phyloP scores from a whole-genome alignment of 2,797 vertebrate species.

The Pipistrellus pipistrellus region DNA sequence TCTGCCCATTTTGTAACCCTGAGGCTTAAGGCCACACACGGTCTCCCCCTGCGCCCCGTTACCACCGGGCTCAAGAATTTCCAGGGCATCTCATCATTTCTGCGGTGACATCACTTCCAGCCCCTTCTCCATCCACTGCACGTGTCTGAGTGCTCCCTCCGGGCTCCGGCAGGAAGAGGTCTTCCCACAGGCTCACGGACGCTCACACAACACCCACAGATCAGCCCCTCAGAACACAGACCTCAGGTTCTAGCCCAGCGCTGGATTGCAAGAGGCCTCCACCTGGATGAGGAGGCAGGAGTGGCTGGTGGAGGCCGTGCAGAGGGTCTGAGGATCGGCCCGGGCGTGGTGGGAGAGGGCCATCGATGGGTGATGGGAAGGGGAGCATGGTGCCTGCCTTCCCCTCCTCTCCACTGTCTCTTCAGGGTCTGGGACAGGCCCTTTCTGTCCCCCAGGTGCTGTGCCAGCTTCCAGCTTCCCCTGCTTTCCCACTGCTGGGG shows the following conservation, averaged over 20 bases:
- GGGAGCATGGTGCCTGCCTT: background rate
- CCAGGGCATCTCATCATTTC: background rate
- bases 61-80: background rate
- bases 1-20: background rate
- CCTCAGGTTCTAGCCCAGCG: background rate
- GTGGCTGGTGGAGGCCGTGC: background rate
- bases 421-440: background rate
- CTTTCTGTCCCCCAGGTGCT: slow-evolving; percentile 58
- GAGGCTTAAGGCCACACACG: background rate
- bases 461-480: slow-evolving; percentile 61
- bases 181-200: background rate
- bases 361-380: background rate
- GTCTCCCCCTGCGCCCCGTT: background rate
- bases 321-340: background rate
- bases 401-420: background rate
- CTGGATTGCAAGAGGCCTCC: background rate
- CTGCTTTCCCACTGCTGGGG: slow-evolving; percentile 15
- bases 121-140: background rate
- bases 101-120: background rate
- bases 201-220: background rate
- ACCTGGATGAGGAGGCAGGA: background rate
- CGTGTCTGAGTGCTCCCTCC: background rate
- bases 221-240: too few species aligned
- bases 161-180: background rate
- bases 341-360: background rate